Evolutionary conservation across 1,140 invertebrate genomes (phyloP).

Genomic region (Brachionus plicatilis): DNA sequence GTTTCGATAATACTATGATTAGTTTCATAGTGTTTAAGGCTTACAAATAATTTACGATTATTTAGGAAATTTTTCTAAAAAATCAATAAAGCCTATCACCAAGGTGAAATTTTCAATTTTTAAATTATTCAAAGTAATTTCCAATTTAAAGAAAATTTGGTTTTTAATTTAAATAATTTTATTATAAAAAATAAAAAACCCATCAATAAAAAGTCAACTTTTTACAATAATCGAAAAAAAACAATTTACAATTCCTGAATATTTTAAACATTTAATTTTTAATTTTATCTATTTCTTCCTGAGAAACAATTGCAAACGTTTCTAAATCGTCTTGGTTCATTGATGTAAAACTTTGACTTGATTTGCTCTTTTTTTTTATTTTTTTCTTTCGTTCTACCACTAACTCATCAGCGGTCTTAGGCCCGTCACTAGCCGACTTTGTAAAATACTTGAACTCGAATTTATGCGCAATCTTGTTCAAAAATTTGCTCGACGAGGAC

Average conservation of each 20-base stretch:
- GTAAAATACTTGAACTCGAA: constrained; percentile 30
- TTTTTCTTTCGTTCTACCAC: not conserved
- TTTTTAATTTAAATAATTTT: not conserved
- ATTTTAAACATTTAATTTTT: not conserved
- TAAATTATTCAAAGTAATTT: no score
- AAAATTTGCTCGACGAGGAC: constrained; percentile 7
- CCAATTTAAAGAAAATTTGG: not conserved
- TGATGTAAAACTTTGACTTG: not conserved
- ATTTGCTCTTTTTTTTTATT: constrained; percentile 20
- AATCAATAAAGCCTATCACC: no score
- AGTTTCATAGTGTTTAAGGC: no score
- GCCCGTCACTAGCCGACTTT: not conserved
- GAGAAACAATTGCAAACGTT: constrained; percentile 18
- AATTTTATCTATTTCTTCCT: constrained; percentile 26
- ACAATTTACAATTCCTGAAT: not conserved
- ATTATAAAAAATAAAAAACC: not conserved
- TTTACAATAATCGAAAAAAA: not conserved
- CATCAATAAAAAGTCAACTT: not conserved
- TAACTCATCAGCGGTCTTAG: not conserved
- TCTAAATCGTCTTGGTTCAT: constrained; percentile 1
- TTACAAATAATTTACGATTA: no score
- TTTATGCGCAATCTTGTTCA: constrained; percentile 5
- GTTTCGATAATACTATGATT: no score
- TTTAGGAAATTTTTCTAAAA: not conserved
- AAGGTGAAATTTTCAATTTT: no score